Conservation (phyloP, 92 coral and sea anemone species). For the Porites divaricata region DNA sequence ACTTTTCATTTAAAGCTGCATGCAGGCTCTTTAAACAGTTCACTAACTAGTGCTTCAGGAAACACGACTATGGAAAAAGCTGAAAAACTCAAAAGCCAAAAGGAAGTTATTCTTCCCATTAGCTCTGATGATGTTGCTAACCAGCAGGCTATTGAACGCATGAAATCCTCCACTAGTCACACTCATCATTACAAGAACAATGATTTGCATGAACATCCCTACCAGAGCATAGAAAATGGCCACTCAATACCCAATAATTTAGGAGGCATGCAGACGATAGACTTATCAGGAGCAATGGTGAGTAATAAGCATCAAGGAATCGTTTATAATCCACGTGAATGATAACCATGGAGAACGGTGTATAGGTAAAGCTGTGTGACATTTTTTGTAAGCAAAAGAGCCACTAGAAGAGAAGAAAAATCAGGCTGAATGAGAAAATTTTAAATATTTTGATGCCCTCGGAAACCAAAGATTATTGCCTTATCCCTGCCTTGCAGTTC, state of each 20-base stretch:
- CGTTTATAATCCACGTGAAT: conserved; percentile 16
- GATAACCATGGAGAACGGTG: not conserved
- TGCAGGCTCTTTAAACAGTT: conserved; percentile 4
- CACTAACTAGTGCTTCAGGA: not conserved
- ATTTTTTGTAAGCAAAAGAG: no score
- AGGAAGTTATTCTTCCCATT: not conserved
- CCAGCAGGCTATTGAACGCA: conserved; percentile 6
- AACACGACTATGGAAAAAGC: not conserved
- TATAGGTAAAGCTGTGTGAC: not conserved
- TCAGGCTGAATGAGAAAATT: no score
- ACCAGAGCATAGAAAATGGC: not conserved
- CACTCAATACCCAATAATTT: not conserved
- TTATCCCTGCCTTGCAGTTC: no score
- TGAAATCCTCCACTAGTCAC: not conserved
- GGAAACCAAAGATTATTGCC: no score
- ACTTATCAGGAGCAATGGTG: not conserved
- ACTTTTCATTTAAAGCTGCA: conserved; percentile 6
- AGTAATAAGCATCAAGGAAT: conserved; percentile 22
- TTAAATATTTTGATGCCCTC: no score
- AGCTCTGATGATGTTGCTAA: conserved; percentile 10
- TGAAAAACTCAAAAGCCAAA: not conserved
- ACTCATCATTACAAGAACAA: not conserved
- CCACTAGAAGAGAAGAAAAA: no score
- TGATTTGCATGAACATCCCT: not conserved
- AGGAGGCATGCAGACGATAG: conserved; percentile 13